Evolutionary conservation across 23 tunicate species (phyloP).

Genomic region (Halocynthia roretzi): DNA sequence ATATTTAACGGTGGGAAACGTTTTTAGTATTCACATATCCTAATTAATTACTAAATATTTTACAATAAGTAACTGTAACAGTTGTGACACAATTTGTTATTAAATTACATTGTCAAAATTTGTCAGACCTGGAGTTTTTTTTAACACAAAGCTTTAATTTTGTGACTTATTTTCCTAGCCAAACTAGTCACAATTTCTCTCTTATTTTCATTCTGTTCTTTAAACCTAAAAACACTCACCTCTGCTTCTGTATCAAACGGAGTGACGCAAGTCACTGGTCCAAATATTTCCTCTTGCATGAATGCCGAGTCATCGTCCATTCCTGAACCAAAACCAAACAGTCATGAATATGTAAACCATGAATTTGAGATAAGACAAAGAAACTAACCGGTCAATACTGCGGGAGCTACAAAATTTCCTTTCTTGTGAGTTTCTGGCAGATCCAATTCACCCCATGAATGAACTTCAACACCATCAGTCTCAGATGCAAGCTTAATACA

Average conservation of each 20-base stretch:
- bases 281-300: conserved; percentile 84
- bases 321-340: neutral
- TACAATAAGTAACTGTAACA: too few species aligned
- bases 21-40: too few species aligned
- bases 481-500: conserved; percentile 45
- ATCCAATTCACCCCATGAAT: conserved; percentile 7
- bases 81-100: too few species aligned
- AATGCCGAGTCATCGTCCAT: conserved; percentile 30
- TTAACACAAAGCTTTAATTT: too few species aligned
- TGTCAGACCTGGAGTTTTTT: too few species aligned
- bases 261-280: conserved; percentile 65
- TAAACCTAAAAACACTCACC: neutral
- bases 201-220: neutral
- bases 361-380: neutral
- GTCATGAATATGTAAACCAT: neutral
- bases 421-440: conserved; percentile 38
- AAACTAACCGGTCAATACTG: conserved; percentile 46
- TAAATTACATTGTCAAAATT: too few species aligned
- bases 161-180: too few species aligned
- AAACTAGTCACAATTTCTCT: neutral
- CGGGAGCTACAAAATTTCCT: conserved; percentile 66
- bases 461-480: conserved; percentile 35
- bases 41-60: too few species aligned
- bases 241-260: conserved; percentile 62
- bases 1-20: too few species aligned